Evolutionary conservation across 2,113 vertebrate genomes (phyloP), one percentile per base, ranked within the genome.

Genomic region (Phaethornis superciliosus): DNA sequence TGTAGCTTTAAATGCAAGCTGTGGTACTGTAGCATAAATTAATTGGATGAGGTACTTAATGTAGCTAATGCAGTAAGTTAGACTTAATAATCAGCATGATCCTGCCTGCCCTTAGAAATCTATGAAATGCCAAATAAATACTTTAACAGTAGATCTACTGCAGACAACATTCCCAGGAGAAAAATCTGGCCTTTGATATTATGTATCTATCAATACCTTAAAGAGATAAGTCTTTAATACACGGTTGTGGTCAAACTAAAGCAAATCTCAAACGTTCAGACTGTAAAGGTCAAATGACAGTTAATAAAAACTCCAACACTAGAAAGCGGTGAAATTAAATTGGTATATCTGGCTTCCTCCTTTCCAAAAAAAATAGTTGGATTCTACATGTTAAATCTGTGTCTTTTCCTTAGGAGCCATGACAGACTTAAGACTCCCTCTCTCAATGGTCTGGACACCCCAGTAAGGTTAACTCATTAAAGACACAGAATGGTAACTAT

Each of bases 161-260:
- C 6, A 42, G 55, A 78, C 0, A 2, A 24, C 28, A 52, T 68
- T 81, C 87, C 83, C 69, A 67, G 68, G 92, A 91, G 80, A 90
- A 91, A 94, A 90, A 91, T 51, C 56, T 94, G 85, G 76, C 92
- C 85, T 95, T 95, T 83, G 63, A 77, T 93, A 91, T 95, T 93
- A 94, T 88, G 80, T 55, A 82, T 70, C 90, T 65, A 90, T 88
- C 93, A 74, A 96, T 94, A 88, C 32, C 33, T 93, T 94, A 93
- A 93, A 83, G 51, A 94, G 64, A 42, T 77, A 90, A 49, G 55
- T 58, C 68, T 83, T 70, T 90, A 91, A 83, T 81, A 90, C 42
- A 91, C 10, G n/a, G 85, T 63, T 88, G 70, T 0, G 35, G 82
- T 88, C 90, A 93, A 88, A 82, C 28, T 21, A 77, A 64, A 74